These are phyloP conservation scores for Cariama cristata DNA, from an alignment of 2,113 vertebrate species.

Conservation along the genomic window DNA sequence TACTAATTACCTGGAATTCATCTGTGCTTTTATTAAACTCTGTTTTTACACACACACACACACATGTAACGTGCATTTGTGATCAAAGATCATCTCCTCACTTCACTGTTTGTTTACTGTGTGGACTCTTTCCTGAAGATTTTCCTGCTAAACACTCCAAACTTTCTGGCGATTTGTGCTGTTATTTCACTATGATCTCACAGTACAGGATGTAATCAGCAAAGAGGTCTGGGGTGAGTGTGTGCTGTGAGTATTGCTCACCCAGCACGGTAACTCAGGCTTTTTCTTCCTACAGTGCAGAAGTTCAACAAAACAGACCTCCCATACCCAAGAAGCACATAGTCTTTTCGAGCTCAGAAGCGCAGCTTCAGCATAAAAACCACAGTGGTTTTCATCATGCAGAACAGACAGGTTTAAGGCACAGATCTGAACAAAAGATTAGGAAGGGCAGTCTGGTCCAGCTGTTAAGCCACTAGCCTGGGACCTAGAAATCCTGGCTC, in stretches of 20 bases:
- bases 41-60: background rate
- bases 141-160: background rate
- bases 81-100: background rate
- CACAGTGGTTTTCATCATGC: background rate
- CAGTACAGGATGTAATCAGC: background rate
- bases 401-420: constrained; percentile 34
- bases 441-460: background rate
- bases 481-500: background rate
- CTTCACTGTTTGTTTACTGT: background rate
- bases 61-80: accelerated
- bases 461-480: background rate
- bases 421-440: constrained; percentile 4
- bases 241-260: background rate
- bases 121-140: background rate
- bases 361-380: background rate
- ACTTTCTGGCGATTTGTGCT: background rate
- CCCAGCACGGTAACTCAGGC: background rate
- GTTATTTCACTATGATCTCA: background rate
- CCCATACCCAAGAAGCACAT: background rate
- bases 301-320: background rate
- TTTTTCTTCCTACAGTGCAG: background rate
- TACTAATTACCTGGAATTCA: background rate
- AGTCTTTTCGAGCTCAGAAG: background rate
- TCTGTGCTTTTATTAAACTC: background rate
- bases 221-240: background rate